Conservation (phyloP, 2,113 vertebrate genomes). For the Spea bombifrons region DNA sequence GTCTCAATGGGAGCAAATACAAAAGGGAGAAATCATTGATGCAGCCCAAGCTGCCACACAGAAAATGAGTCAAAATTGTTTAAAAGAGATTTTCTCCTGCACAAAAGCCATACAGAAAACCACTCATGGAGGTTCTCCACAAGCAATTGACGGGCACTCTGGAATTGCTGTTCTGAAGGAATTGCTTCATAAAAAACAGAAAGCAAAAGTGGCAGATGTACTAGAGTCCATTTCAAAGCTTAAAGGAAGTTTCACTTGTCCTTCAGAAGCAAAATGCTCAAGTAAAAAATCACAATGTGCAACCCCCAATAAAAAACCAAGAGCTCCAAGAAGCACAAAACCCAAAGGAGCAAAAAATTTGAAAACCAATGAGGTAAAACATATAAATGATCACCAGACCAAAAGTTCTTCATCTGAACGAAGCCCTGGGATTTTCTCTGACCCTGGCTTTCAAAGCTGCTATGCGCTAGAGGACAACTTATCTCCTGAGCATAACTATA, state of each 20-base stretch:
- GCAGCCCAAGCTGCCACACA: conserved; percentile 66
- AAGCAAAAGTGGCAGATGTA: conserved; percentile 65
- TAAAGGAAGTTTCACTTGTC: conserved; percentile 55
- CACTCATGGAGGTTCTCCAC: conserved; percentile 63
- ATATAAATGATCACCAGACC: conserved; percentile 58
- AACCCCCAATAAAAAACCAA: conserved; percentile 72
- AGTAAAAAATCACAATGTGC: conserved; percentile 68
- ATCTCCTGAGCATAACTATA: conserved; percentile 93
- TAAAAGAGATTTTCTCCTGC: conserved; percentile 64
- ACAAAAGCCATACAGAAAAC: conserved; percentile 64
- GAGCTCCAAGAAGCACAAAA: conserved; percentile 71
- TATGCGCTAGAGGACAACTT: conserved; percentile 92
- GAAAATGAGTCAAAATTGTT: conserved; percentile 60
- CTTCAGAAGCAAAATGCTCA: conserved; percentile 64
- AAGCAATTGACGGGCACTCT: conserved; percentile 75
- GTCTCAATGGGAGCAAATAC: conserved; percentile 68
- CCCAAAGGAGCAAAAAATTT: conserved; percentile 70
- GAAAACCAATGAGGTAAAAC: conserved; percentile 69
- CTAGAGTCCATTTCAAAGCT: conserved; percentile 59
- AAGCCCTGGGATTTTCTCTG: conserved; percentile 78
- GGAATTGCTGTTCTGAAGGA: conserved; percentile 89
- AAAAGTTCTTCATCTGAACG: conserved; percentile 72
- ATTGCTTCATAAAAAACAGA: conserved; percentile 86
- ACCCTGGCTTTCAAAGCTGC: conserved; percentile 87
- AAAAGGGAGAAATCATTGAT: conserved; percentile 69